Base-by-base conservation (phyloP, 2,888 invertebrate species). In the Phortica magna region DNA sequence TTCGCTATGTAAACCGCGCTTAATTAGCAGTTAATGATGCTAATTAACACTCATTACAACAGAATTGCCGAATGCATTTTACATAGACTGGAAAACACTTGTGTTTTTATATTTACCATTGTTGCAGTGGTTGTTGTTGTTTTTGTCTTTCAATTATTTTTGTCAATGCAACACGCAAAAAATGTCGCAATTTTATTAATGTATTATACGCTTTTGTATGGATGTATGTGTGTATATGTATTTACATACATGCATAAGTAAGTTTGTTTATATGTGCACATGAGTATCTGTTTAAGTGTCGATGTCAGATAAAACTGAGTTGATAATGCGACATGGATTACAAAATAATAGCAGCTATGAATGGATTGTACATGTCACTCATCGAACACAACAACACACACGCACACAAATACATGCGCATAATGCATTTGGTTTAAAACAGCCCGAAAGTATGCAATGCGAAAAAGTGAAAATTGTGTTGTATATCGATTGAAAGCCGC, bases 1-100 rank as follows among this genome's bases (percentile, higher is more conserved):
- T 75, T 57, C 55, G 42, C 12, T 17, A 76, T 84, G 79, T 78
- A 88, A 89, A 88, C 89, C 88, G 87, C 86, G 88, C 89, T 86
- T 86, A 86, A 86, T 86, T 86, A 89, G 89, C 89, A 89, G 85
- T 88, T 86, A 86, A 86, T 89, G 89, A 88, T 79, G 84, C 85
- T 89, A 88, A 87, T 89, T 86, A 89, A 86, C 86, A 81, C 87
- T 87, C 89, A 86, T 89, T 86, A 87, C 74, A 48, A n/a, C 53
- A 31, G 31, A 31, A 31, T 31, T 31, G 77, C 7, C 68, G 59
- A 67, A 78, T 71, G 70, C 59, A 53, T 22, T 70, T 70, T 70
- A 41, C 48, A 42, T 41, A 68, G 19, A 14, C 55, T 55, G 0
- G 55, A 14, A 55, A 2, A 48, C 48, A 41, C n/a, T 65, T 7